Evolutionary conservation across 2,888 invertebrate species (phyloP), one percentile per base, ranked within the genome.

Genomic region (Uloborus plumipes): DNA sequence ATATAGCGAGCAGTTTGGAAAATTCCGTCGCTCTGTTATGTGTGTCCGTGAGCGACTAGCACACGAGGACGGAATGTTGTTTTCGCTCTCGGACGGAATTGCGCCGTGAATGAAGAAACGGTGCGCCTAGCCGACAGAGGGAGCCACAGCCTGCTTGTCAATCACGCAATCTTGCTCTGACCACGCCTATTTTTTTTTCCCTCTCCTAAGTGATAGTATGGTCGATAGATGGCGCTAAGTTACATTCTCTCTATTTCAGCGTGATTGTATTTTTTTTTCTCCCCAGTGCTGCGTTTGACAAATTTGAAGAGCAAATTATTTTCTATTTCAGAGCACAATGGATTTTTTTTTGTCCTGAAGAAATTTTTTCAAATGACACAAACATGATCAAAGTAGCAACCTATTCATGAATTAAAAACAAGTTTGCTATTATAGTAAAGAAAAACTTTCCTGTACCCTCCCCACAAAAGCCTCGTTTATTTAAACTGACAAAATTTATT

Each of bases 141-240:
- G 79, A 67, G 79, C 58, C 79, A 62, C 73, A n/a, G 31, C 15
- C 22, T 67, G 39, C 62, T 47, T 73, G 79, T 73, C 79, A 80
- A 80, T 80, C 79, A 73, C 49, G 22, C 51, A 67, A 20, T 65
- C 66, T 75, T 39, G 61, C 50, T 58, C 53, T 67, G 51, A 61
- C 59, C 66, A 59, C 80, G 73, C 80, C 74, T 69, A 61, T 55
- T 70, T 58, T 55, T 49, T 58, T 55, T 49, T 67, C 16, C 66
- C 51, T 76, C 58, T 72, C 62, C 15, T 55, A 69, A 64, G 70
- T 73, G 72, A 66, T 72, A 39, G 66, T 26, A 55, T 50, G 49
- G 55, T 58, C 74, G 74, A 70, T 74, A 81, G 80, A 74, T 74
- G 80, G 80, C 80, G 80, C 74, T 65, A 39, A 39, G 39, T 39